Evolutionary conservation across 2,888 invertebrate genomes (phyloP), one percentile per base, ranked within the genome.

Genomic region (Chloroclysta siterata): DNA sequence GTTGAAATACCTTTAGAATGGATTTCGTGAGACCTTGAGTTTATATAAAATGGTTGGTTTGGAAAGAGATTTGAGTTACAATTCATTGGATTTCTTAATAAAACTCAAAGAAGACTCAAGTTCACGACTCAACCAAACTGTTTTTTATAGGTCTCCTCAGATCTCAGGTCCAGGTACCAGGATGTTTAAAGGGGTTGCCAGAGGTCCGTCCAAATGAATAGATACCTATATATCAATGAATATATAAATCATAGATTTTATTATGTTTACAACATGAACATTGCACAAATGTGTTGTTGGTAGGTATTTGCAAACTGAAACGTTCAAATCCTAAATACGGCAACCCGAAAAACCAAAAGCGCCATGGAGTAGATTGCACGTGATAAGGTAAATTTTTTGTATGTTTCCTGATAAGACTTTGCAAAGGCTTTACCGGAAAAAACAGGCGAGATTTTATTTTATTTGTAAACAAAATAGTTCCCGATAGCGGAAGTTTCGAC

Each of bases 401-500:
- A 6, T 22, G 15, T 11, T 2, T 39, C 33, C 17, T 46, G 17
- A 11, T 51, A 13, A 28, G 48, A n/a, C 11, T 36, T 51, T 36
- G 5, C 14, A 51, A 14, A 50, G 3, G 14, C 8, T 17, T 29
- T 15, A 4, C 14, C 33, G n/a, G 29, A 8, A 29, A 53, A 53
- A 53, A 6, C 36, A 39, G 36, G 10, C 53, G 44, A 46, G 22
- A 48, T 39, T 39, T 47, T 56, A n/a, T 28, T 48, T 17, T 53
- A 14, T 42, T 29, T 28, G 14, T 44, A 69, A 50, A 54, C 65
- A 65, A 63, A 83, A 86, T 88, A 76, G 65, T 48, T 67, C 72
- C 71, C 77, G 50, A 69, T 72, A 72, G 78, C 66, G 77, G 79
- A 88, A 89, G 81, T 89, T 89, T 84, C 83, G 71, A 72, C 84